Evolutionary conservation across 2,113 vertebrate genomes (phyloP).

Genomic region (Origma solitaria): DNA sequence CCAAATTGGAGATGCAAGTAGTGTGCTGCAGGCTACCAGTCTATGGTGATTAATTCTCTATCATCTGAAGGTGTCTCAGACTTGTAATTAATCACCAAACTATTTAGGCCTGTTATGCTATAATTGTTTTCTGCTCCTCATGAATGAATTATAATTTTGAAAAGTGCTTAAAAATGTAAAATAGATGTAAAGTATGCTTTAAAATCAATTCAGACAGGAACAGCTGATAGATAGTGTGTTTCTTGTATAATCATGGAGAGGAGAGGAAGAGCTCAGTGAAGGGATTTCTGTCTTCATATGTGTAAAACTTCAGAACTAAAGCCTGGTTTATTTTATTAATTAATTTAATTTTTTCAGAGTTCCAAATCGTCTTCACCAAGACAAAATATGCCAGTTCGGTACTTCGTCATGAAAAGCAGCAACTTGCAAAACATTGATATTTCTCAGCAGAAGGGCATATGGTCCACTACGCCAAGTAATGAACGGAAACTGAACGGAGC

Average conservation of each 20-base stretch:
- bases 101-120: background rate
- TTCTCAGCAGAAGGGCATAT: constrained; percentile 89
- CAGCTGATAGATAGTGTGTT: background rate
- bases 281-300: background rate
- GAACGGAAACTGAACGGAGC: constrained; percentile 85
- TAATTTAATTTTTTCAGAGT: constrained; percentile 52
- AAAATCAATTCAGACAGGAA: background rate
- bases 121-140: background rate
- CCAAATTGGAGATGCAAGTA: background rate
- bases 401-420: constrained; percentile 95
- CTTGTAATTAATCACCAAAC: background rate
- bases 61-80: background rate
- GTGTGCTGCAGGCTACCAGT: background rate
- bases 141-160: background rate
- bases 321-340: background rate
- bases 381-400: constrained; percentile 70
- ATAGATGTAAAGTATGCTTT: background rate
- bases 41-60: background rate
- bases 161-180: background rate
- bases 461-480: constrained; percentile 87
- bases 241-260: background rate
- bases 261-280: background rate
- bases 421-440: constrained; percentile 86
- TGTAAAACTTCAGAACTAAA: background rate
- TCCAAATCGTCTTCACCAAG: constrained; percentile 71